These are phyloP conservation scores for Poecilia wingei DNA, from an alignment of 2,797 vertebrate genomes.

Conservation along the genomic window DNA sequence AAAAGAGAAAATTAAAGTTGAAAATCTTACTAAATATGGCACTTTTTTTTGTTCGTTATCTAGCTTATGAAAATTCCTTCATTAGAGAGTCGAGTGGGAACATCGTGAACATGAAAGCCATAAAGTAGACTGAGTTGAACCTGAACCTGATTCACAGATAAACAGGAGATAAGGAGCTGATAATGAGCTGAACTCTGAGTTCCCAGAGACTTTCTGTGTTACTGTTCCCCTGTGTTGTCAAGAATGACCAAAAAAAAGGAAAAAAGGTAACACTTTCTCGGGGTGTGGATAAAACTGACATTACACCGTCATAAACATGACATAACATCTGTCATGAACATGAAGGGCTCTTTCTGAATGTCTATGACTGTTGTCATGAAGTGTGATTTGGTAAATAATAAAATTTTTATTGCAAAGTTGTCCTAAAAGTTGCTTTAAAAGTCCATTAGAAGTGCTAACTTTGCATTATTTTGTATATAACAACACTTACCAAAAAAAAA, in stretches of 20 bases:
- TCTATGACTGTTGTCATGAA: too few species aligned
- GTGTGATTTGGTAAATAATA: too few species aligned
- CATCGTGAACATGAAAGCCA: neutral
- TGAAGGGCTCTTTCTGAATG: too few species aligned
- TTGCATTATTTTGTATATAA: too few species aligned
- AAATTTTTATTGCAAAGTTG: too few species aligned
- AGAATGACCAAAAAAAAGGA: neutral
- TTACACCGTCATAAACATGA: too few species aligned
- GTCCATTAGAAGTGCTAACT: too few species aligned
- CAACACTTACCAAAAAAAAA: too few species aligned
- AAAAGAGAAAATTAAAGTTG: neutral
- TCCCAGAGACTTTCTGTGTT: neutral
- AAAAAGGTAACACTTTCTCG: neutral
- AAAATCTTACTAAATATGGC: neutral
- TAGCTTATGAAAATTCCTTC: neutral
- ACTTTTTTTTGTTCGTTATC: neutral
- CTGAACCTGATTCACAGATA: neutral
- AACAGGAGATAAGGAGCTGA: conserved; percentile 9
- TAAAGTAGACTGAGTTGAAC: neutral
- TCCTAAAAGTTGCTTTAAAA: too few species aligned
- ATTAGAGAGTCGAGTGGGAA: neutral
- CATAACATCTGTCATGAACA: too few species aligned
- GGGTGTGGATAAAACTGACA: too few species aligned
- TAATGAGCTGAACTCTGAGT: conserved; percentile 9
- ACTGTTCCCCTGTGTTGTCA: neutral